Base-by-base conservation (phyloP, 2,113 vertebrate genomes). In the Psilopsiagon aurifrons region DNA sequence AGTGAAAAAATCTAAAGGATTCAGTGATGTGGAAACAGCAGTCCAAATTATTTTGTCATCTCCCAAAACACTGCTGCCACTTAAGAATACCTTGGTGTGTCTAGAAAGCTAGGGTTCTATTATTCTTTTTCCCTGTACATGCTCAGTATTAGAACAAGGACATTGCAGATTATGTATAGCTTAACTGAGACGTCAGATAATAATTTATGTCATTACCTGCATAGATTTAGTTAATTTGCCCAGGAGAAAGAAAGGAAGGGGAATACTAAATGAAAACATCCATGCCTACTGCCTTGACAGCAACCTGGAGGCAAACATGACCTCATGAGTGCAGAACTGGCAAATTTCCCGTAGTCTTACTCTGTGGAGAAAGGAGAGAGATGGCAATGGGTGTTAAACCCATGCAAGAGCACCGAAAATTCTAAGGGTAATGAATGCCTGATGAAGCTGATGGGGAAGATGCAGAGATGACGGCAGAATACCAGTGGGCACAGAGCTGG, bases 401-500 rank as follows among this genome's bases (percentile, higher is more conserved):
- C 3, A 20, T 11, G 7, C 16, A 59, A 75, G 46, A 79, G 10
- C n/a, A 33, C 19, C 28, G 22, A 59, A 57, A 43, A 57, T 51
- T 37, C 1, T 3, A 43, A 63, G 28, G 7, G 7, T 49, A 37
- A 49, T 20, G 33, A 81, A 69, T 60, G n/a, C 11, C 24, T 44
- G 14, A 7, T 49, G 37, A 14, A 59, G 23, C 22, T 41, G 25
- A 31, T 7, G 8, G 17, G n/a, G 39, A 14, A 39, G 59, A 10
- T 11, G 18, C 17, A 80, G 59, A 49, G 19, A 35, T 51, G 44
- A 81, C 9, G 13, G 11, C 20, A 1, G 2, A 69, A 20, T 71
- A 64, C 17, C 2, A 46, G 7, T 0, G 0, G 22, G 11, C 15
- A 35, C 13, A 69, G 37, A 51, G 22, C 13, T 62, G 20, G 39